These are phyloP conservation scores for Malaclemys terrapin DNA, from an alignment of 2,113 vertebrate genomes.

Conservation along the genomic window DNA sequence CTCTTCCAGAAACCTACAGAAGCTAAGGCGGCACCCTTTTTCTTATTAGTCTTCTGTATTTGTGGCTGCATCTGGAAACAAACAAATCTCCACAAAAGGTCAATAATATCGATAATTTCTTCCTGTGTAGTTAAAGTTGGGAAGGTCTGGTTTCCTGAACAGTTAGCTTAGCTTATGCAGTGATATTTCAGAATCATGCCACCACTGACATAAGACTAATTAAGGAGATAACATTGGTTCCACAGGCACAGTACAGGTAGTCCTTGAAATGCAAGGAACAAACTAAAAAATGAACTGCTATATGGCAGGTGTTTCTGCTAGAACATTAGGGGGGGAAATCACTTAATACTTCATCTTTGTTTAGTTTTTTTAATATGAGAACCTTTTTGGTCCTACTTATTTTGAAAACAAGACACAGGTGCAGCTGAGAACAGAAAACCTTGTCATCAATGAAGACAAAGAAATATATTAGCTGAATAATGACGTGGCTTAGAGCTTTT, in stretches of 20 bases:
- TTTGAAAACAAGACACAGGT: not conserved
- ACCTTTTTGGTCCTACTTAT: not conserved
- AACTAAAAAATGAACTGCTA: not conserved
- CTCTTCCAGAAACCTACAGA: not conserved
- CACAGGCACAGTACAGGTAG: not conserved
- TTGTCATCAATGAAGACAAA: not conserved
- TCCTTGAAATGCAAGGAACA: not conserved
- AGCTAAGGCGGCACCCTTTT: not conserved
- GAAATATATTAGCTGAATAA: not conserved
- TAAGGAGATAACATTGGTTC: not conserved
- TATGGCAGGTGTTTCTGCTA: rapidly evolving
- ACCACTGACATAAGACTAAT: not conserved
- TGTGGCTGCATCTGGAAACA: not conserved
- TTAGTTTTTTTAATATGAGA: not conserved
- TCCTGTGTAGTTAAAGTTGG: not conserved
- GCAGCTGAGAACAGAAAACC: rapidly evolving
- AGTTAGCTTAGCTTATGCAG: not conserved
- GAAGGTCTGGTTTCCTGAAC: not conserved
- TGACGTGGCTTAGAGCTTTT: not conserved
- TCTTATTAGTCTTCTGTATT: not conserved
- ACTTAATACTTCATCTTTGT: not conserved
- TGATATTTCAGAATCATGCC: not conserved
- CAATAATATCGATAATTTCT: not conserved
- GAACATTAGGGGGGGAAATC: not conserved
- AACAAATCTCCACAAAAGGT: not conserved